Base-by-base conservation (phyloP, 30 jellyfish, hydroid and myxozoan genomes). In the Aurelia sp. region DNA sequence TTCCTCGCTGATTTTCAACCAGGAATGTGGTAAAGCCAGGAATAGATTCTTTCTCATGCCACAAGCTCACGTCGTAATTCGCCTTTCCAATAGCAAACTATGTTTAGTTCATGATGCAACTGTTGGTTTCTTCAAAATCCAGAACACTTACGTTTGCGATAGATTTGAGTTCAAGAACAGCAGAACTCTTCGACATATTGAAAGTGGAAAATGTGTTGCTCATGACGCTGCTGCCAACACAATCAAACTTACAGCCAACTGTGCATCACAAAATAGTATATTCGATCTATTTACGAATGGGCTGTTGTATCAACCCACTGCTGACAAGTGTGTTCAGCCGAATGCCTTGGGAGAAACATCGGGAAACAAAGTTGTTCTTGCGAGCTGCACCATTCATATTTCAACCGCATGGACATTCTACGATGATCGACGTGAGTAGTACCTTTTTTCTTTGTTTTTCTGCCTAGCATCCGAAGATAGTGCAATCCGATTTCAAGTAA, bases 151-250 rank as follows among this genome's bases (percentile, higher is more conserved):
- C 17, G 67, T 41, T 10, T 84, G 93, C 53, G 93, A 84, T 69
- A 75, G 93, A 44, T 84, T 84, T 72, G 44, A 55, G 27, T 66
- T 58, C 60, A 71, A 57, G 18, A 48, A 63, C 48, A 47, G 40
- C 86, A 35, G 63, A 12, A 62, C 21, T 22, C 53, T 84, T 62
- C 41, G 71, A 51, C 86, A 84, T 30, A 76, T 69, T 60, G 74
- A 47, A 13, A 71, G 86, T 4, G 75, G 82, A 27, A 72, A 73
- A 18, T 84, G 93, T 48, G 87, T 84, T 8, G 22, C 11, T 22
- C 51, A 47, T 10, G 27, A 60, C 30, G 19, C 23, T 15, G 50
- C 13, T 5, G 55, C 55, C 7, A 44, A 9, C 55, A 10, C 55
- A 44, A 47, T 84, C 31, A 61, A 13, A 20, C 75, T 84, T 50